These are phyloP conservation scores for Echinops telfairi DNA, from an alignment of 2,113 vertebrate genomes.

Conservation along the genomic window DNA sequence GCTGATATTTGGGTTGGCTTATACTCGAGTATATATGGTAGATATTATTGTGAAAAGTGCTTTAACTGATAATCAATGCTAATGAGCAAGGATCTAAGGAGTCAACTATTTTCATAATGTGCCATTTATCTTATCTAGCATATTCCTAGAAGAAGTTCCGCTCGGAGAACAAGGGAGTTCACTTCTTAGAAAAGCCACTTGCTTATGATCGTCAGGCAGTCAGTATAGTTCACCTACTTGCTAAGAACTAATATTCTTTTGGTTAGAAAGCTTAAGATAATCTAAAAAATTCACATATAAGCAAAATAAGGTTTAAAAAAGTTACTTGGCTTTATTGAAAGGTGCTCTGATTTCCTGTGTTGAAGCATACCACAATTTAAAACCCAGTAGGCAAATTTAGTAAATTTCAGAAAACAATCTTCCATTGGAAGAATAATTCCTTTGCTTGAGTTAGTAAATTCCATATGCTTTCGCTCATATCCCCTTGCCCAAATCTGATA, in stretches of 20 bases:
- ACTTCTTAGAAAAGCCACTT: slow-evolving; percentile 71
- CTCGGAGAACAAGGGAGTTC: slow-evolving; percentile 72
- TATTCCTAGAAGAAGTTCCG: slow-evolving; percentile 57
- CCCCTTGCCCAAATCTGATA: neutral
- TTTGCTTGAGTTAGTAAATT: slow-evolving; percentile 23
- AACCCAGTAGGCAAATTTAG: slow-evolving; percentile 26
- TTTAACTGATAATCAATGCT: slow-evolving; percentile 26
- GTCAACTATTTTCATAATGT: slow-evolving; percentile 19
- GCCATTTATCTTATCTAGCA: slow-evolving; percentile 74
- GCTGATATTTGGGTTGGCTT: too few species aligned
- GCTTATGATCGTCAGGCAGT: slow-evolving; percentile 59
- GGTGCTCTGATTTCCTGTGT: slow-evolving; percentile 32
- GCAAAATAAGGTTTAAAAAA: neutral
- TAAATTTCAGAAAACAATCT: slow-evolving; percentile 52
- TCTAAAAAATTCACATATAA: slow-evolving; percentile 24
- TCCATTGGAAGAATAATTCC: slow-evolving; percentile 37
- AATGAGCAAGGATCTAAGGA: slow-evolving; percentile 58
- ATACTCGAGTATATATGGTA: too few species aligned
- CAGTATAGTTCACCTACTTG: neutral
- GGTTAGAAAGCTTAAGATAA: slow-evolving; percentile 32
- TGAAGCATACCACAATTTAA: slow-evolving; percentile 52
- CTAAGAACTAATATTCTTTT: slow-evolving; percentile 43
- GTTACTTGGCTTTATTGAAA: slow-evolving; percentile 25
- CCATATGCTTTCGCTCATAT: neutral
- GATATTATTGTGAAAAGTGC: neutral